phyloP scores from a whole-genome alignment of 2,888 invertebrate species.

The Arrhopalites spinosus region DNA sequence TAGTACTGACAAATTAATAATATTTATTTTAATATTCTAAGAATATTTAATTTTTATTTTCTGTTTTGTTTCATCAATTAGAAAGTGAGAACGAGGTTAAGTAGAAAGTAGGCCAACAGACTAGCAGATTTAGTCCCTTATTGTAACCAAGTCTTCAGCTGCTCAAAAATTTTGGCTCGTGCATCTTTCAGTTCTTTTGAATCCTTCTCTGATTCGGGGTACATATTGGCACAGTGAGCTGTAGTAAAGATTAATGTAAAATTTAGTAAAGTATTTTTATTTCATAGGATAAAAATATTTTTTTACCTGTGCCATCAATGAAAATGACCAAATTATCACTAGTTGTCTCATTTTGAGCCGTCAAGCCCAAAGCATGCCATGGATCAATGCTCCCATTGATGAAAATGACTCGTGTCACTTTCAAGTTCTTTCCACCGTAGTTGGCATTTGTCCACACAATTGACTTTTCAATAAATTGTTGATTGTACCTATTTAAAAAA shows the following conservation, averaged over 20 bases:
- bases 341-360: constrained; percentile 56
- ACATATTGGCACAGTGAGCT: constrained; percentile 95
- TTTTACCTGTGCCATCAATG: constrained; percentile 58
- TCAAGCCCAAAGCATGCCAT: constrained; percentile 57
- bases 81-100: too few species aligned
- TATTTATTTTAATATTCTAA: too few species aligned
- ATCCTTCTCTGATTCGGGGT: constrained; percentile 62
- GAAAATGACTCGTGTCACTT: constrained; percentile 60
- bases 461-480: constrained; percentile 57
- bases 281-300: constrained; percentile 10
- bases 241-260: too few species aligned
- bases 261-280: constrained; percentile 71
- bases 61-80: too few species aligned
- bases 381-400: constrained; percentile 62
- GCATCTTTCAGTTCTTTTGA: constrained; percentile 71
- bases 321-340: constrained; percentile 59
- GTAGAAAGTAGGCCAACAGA: background rate
- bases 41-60: too few species aligned
- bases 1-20: too few species aligned
- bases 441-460: constrained; percentile 61
- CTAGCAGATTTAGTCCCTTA: background rate
- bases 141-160: constrained; percentile 21
- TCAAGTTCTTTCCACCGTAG: constrained; percentile 60
- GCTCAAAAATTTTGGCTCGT: constrained; percentile 66
- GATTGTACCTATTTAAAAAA: constrained; percentile 56